Evolutionary conservation across 2,113 vertebrate species (phyloP).

Genomic region (Colaptes auratus): DNA sequence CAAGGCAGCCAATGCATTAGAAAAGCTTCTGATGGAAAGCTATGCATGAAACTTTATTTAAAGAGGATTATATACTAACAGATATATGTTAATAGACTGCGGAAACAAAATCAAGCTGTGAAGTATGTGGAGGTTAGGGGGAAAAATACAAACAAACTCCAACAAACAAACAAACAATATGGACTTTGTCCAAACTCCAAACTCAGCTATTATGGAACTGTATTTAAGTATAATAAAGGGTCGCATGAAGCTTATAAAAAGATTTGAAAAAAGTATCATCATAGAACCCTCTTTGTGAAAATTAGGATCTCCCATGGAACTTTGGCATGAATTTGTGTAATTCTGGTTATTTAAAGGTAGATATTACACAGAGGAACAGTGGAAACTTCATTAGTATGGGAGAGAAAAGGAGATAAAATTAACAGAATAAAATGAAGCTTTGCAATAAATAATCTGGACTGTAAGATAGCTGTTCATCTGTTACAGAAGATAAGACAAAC

Average conservation of each 20-base stretch:
- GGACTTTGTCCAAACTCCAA: neutral
- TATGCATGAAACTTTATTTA: neutral
- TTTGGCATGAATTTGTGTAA: constrained; percentile 19
- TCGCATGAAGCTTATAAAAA: constrained; percentile 5
- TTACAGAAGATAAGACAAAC: neutral
- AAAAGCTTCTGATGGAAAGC: neutral
- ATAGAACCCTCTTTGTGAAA: constrained; percentile 37
- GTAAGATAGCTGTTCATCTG: neutral
- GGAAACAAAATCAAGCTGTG: constrained; percentile 18
- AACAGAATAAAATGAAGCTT: neutral
- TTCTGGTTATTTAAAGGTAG: neutral
- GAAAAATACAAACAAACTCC: neutral
- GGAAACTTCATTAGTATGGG: neutral
- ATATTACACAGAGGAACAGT: neutral
- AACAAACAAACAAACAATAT: neutral
- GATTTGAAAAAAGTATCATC: constrained; percentile 5
- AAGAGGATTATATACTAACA: neutral
- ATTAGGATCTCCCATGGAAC: neutral
- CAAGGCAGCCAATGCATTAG: neutral
- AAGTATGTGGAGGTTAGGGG: neutral
- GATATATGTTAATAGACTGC: neutral
- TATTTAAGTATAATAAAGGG: constrained; percentile 20
- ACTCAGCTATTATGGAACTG: neutral
- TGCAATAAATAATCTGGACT: neutral
- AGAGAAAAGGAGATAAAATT: neutral